Percentiles rank a stretch among this genome's conserved stretches.
Evolutionary conservation across 2,888 invertebrate genomes (phyloP).

Genomic region (Phortica okadai): DNA sequence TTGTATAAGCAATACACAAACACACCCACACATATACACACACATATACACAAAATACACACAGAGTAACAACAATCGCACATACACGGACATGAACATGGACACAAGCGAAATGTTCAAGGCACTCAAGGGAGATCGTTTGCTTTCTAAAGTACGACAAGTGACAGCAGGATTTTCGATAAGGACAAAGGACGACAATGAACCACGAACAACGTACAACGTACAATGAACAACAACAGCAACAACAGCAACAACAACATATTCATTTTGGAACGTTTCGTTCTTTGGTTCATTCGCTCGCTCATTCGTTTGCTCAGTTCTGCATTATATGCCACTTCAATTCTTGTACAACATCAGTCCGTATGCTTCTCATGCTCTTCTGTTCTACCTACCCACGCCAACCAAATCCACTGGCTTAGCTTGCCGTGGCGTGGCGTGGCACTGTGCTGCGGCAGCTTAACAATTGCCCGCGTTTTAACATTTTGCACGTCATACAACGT

Average conservation of each 20-base stretch:
- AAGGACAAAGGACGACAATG: constrained; percentile 49
- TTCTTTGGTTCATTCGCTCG: no score
- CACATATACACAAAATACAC: background rate
- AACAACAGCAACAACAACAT: background rate
- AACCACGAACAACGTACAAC: background rate
- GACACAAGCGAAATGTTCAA: constrained; percentile 54
- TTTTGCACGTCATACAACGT: no score
- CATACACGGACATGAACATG: constrained; percentile 34
- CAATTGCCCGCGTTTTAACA: no score
- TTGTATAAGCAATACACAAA: constrained; percentile 60
- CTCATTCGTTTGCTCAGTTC: background rate
- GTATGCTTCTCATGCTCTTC: background rate
- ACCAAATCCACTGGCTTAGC: background rate
- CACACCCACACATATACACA: constrained; percentile 45
- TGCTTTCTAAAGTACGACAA: constrained; percentile 52
- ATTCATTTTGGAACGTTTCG: no score
- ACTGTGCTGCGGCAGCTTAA: no score
- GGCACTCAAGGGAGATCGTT: constrained; percentile 67
- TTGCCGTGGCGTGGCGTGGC: background rate
- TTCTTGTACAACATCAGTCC: background rate
- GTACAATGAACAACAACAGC: background rate
- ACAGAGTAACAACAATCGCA: background rate
- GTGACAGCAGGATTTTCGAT: constrained; percentile 65
- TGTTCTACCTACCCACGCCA: no score
- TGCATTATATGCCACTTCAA: constrained; percentile 30